These are phyloP conservation scores for Abscondita cerata DNA, from an alignment of 2,888 invertebrate species.

Conservation along the genomic window DNA sequence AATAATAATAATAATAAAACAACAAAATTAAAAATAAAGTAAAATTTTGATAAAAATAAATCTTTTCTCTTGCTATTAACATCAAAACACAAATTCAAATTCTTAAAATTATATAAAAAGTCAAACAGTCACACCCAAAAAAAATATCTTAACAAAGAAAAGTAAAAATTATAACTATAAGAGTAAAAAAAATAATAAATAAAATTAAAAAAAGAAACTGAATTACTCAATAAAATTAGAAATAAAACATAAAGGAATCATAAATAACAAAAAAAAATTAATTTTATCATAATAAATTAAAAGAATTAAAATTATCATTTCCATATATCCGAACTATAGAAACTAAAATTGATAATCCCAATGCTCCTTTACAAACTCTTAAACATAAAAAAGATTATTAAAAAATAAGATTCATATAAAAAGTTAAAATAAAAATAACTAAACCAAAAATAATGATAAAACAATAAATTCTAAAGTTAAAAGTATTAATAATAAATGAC, in stretches of 20 bases:
- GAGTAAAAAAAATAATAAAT: constrained; percentile 60
- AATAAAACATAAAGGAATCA: constrained; percentile 61
- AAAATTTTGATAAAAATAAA: constrained; percentile 61
- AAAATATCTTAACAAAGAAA: constrained; percentile 52
- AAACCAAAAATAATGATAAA: constrained; percentile 8
- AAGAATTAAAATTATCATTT: constrained; percentile 67
- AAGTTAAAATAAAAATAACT: neutral
- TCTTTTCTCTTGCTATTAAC: constrained; percentile 47
- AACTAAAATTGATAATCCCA: constrained; percentile 47
- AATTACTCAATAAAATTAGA: constrained; percentile 62
- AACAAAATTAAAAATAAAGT: constrained; percentile 61
- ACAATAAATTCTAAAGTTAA: neutral
- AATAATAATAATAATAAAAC: constrained; percentile 63
- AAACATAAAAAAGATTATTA: constrained; percentile 63
- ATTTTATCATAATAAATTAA: constrained; percentile 66
- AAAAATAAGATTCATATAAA: constrained; percentile 17
- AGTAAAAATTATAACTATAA: constrained; percentile 52
- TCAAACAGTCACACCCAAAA: constrained; percentile 61
- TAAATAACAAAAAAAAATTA: constrained; percentile 59
- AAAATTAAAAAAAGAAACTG: constrained; percentile 61
- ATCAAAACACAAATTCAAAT: constrained; percentile 61
- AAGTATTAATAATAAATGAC: neutral
- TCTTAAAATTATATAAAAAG: constrained; percentile 63
- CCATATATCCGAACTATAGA: constrained; percentile 66
- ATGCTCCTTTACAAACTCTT: constrained; percentile 70